Conservation (phyloP, 1,140 invertebrate species). For the Carcinoscorpius rotundicauda region DNA sequence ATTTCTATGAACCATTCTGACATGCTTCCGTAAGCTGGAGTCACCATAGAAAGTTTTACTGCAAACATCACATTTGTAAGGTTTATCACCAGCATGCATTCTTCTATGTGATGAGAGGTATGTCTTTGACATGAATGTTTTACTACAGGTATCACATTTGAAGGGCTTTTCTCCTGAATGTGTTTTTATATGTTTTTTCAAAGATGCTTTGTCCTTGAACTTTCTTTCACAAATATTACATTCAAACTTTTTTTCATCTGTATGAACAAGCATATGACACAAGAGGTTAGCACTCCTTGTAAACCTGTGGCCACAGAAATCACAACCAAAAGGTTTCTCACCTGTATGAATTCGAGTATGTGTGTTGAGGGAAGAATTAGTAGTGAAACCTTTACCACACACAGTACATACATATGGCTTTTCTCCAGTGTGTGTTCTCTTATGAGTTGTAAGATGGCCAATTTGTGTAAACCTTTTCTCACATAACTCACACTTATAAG, state of each 20-base stretch:
- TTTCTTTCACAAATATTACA: background rate
- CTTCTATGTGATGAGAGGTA: background rate
- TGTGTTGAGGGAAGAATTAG: background rate
- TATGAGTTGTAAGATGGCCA: background rate
- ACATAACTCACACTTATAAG: slow-evolving; percentile 3
- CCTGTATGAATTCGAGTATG: slow-evolving; percentile 3
- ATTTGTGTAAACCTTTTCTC: slow-evolving; percentile 2
- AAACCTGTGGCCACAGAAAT: slow-evolving; percentile 1
- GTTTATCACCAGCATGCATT: slow-evolving; percentile 2
- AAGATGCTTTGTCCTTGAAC: slow-evolving; percentile 11
- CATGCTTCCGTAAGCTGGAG: background rate
- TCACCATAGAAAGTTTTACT: background rate
- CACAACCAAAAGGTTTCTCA: slow-evolving; percentile 6
- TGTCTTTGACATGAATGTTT: slow-evolving; percentile 14
- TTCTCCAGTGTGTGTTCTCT: slow-evolving; percentile 2
- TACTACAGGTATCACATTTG: slow-evolving; percentile 36
- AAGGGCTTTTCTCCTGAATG: slow-evolving; percentile 39
- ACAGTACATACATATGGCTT: slow-evolving; percentile 2
- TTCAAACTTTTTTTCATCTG: background rate
- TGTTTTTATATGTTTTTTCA: slow-evolving; percentile 37
- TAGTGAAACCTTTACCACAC: background rate
- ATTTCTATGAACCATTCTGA: no score
- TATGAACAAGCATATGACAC: background rate
- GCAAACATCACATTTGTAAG: slow-evolving; percentile 4
- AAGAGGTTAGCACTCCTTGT: background rate